Evolutionary conservation across 1,140 invertebrate genomes (phyloP).

Genomic region (Bradysia coprophila): DNA sequence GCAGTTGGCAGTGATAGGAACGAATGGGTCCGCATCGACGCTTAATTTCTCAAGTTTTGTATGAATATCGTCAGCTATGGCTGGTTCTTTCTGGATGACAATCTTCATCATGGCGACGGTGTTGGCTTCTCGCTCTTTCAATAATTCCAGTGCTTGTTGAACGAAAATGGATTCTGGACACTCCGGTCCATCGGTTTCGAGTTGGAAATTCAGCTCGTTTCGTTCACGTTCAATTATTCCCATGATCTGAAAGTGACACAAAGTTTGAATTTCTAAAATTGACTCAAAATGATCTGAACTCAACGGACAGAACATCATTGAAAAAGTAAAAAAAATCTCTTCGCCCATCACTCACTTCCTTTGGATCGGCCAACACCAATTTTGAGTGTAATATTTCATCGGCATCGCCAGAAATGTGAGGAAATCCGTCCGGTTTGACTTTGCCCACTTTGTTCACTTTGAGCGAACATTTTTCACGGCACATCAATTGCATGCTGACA

Average conservation of each 20-base stretch:
- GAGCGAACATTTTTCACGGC: constrained; percentile 57
- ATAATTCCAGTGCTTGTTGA: constrained; percentile 51
- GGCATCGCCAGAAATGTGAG: constrained; percentile 23
- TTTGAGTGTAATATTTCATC: constrained; percentile 45
- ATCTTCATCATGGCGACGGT: constrained; percentile 7
- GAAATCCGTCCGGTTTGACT: neutral
- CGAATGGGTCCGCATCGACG: neutral
- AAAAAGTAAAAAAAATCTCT: neutral
- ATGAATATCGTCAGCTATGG: neutral
- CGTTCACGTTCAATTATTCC: constrained; percentile 55
- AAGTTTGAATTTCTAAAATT: constrained; percentile 10
- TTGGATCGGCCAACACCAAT: constrained; percentile 46
- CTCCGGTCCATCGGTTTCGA: constrained; percentile 42
- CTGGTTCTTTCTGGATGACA: neutral
- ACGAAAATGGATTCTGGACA: constrained; percentile 71
- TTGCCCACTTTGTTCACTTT: constrained; percentile 42
- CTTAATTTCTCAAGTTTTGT: neutral
- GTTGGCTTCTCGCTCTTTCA: constrained; percentile 25
- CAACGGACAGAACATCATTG: neutral
- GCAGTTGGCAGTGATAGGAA: neutral
- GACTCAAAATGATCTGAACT: neutral
- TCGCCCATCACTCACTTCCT: too few species aligned
- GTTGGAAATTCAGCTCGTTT: constrained; percentile 30
- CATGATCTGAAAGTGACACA: constrained; percentile 19
- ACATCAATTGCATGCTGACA: constrained; percentile 74